Base-by-base conservation (phyloP, 2,113 vertebrate species). In the Hiodon alosoides region DNA sequence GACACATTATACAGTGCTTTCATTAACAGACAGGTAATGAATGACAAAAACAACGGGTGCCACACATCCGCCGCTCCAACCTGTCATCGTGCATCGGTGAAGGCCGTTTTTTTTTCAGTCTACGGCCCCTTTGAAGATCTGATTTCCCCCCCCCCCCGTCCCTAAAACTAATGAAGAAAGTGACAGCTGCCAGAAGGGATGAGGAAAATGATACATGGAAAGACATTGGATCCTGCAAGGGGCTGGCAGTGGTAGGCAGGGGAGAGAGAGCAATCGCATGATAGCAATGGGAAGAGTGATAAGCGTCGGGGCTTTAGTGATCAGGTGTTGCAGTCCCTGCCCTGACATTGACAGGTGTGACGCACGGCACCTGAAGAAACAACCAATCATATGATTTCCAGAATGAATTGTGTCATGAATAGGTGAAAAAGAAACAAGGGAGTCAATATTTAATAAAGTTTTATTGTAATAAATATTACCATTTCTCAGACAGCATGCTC, bases 401-500 rank as follows among this genome's bases (percentile, higher is more conserved):
- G 31, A 11, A 11, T 66, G 31, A 7, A 66, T 48, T 60, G 48
- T 60, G 46, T 16, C 60, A 69, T 50, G 4, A 16, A 51, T 16
- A 5, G 16, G n/a, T 51, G 66, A 58, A 68, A 54, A 62, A 10
- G 17, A 75, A 68, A 61, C 54, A 55, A 71, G 46, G 51, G 7
- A 65, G 14, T 57, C 59, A 47, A 47, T 13, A 17, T 65, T 54
- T 67, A 72, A 67, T 76, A 75, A 75, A 79, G 55, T 72, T 75
- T 65, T 68, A 67, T 58, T 78, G 54, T 61, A 47, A 51, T 69
- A 31, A 66, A 48, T 52, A 65, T 77, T 65, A 61, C 10, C 54
- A 64, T 75, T 60, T 14, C 74, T 75, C 77, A 78, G 60, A 76
- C 72, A 59, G 54, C 80, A 81, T 81, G 80, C 80, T 81, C 62